Base-by-base conservation (phyloP, 2,888 invertebrate species). In the Encarsia formosa region DNA sequence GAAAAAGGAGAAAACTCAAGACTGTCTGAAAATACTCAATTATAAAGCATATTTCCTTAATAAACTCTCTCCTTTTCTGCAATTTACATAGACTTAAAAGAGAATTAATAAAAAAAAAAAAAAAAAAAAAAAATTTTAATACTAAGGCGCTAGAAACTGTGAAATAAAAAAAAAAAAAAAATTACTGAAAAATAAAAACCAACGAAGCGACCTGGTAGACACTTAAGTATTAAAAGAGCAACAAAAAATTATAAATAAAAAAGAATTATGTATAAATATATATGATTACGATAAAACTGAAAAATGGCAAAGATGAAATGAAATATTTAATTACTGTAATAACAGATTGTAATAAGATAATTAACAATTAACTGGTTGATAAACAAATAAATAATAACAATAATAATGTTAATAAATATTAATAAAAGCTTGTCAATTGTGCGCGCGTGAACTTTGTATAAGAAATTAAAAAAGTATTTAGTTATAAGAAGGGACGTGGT, bases 401-500 rank as follows among this genome's bases (percentile, higher is more conserved):
- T n/a, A n/a, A n/a, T n/a, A n/a, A n/a, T n/a, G n/a, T n/a, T n/a
- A n/a, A n/a, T n/a, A n/a, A n/a, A n/a, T n/a, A n/a, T n/a, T n/a
- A n/a, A n/a, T n/a, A 46, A 56, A 57, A 57, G 54, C 54, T 56
- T 59, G 59, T 59, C 59, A 59, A 59, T 59, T 59, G 57, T 52
- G 54, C 29, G 50, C 56, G 52, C 47, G 46, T 49, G 35, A 52
- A 49, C 35, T 53, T 41, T 49, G 44, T 49, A 56, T 49, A 32
- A n/a, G n/a, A n/a, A 15, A 44, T 45, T 42, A 56, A 52, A 48
- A 39, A 32, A 13, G 34, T 9, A 29, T 26, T 15, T 41, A 41
- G 45, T 31, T 22, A 43, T n/a, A 13, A 45, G 19, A 20, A 9
- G 34, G 22, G 13, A 40, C 18, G 51, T 23, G 13, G 31, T 43